phyloP scores from a whole-genome alignment of 1,140 invertebrate species.

The Stegodyphus mimosarum region DNA sequence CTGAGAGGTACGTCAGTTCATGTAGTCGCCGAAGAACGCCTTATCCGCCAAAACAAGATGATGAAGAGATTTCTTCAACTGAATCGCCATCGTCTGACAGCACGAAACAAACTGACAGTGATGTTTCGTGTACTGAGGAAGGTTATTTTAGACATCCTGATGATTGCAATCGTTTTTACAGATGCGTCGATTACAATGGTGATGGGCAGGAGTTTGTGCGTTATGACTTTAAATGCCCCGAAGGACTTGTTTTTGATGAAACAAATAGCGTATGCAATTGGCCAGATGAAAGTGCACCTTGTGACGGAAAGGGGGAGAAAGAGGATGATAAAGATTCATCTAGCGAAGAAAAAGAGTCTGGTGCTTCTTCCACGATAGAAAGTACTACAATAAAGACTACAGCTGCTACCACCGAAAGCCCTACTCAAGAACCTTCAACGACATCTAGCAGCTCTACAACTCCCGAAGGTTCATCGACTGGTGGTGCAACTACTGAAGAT shows the following conservation, averaged over 20 bases:
- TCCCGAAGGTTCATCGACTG: neutral
- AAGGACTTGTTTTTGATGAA: slow-evolving; percentile 72
- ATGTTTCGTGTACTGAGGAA: slow-evolving; percentile 69
- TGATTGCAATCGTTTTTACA: slow-evolving; percentile 71
- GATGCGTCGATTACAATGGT: slow-evolving; percentile 75
- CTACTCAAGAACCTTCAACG: neutral
- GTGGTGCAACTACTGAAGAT: neutral
- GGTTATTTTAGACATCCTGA: slow-evolving; percentile 76
- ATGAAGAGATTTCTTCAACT: slow-evolving; percentile 12
- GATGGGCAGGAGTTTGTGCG: slow-evolving; percentile 71
- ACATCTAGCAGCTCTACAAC: neutral
- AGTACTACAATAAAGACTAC: neutral
- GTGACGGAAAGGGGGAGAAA: slow-evolving; percentile 32
- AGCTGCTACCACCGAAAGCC: neutral
- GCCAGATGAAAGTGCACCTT: slow-evolving; percentile 57
- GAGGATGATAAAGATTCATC: neutral
- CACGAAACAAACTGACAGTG: neutral
- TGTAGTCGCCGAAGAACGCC: slow-evolving; percentile 1
- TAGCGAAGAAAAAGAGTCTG: slow-evolving; percentile 36
- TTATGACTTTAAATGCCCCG: slow-evolving; percentile 71
- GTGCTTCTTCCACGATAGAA: slow-evolving; percentile 37
- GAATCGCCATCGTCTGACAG: neutral
- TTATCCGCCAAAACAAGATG: slow-evolving; percentile 24
- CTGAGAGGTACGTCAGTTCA: slow-evolving; percentile 16
- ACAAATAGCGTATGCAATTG: slow-evolving; percentile 64